These are phyloP conservation scores for Phrynosoma blainvillii DNA, from an alignment of 2,113 vertebrate species.

Conservation along the genomic window DNA sequence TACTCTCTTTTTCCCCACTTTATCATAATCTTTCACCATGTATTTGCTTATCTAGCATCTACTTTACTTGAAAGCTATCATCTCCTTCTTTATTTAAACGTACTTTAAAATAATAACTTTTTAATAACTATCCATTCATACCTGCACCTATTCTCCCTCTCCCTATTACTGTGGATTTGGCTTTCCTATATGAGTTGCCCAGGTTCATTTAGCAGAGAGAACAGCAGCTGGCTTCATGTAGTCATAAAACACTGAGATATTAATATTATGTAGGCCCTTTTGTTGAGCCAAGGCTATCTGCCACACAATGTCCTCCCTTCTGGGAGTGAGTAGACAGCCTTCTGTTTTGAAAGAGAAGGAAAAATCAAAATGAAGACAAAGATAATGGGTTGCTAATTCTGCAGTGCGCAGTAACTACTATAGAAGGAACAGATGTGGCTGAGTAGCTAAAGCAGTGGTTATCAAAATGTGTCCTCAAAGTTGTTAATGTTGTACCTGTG, in stretches of 20 bases:
- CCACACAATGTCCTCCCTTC: background rate
- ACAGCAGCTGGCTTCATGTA: conserved; percentile 44
- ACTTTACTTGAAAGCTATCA: conserved; percentile 36
- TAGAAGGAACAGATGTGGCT: background rate
- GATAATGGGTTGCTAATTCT: background rate
- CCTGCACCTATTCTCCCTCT: conserved; percentile 36
- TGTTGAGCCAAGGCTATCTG: background rate
- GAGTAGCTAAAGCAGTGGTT: background rate
- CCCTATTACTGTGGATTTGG: conserved; percentile 27
- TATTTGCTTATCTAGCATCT: conserved; percentile 28
- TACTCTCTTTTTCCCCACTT: background rate
- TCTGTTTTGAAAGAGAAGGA: conserved; percentile 15
- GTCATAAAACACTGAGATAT: conserved; percentile 32
- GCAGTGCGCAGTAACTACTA: background rate
- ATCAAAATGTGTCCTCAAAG: background rate
- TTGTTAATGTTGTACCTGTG: background rate
- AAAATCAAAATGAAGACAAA: background rate
- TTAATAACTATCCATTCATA: conserved; percentile 44
- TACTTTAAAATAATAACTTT: conserved; percentile 54
- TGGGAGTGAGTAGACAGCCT: background rate
- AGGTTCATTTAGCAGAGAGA: conserved; percentile 51
- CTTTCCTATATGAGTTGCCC: conserved; percentile 58
- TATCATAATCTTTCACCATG: conserved; percentile 5
- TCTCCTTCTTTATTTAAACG: conserved; percentile 52
- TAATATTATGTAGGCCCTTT: background rate